Evolutionary conservation across 2,113 vertebrate genomes (phyloP), one percentile per base, ranked within the genome.

Genomic region (Halichoerus grypus): DNA sequence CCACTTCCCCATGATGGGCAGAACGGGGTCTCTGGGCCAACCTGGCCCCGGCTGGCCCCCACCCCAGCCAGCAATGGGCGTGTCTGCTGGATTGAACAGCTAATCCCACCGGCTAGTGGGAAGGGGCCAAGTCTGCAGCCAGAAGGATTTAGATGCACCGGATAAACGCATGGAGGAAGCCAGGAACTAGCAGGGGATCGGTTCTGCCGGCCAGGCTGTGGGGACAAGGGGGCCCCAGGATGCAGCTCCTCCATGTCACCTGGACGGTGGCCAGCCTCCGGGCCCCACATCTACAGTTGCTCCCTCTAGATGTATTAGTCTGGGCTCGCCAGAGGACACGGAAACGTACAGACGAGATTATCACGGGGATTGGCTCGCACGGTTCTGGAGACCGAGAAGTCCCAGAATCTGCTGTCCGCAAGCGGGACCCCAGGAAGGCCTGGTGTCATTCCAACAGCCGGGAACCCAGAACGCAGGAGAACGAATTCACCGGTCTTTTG

Each of bases 331-430:
- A 51, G 16, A 36, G 72, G 59, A n/a, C 26, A 12, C 36, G 22
- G 49, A 49, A 1, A 53, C 6, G 51, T 3, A 5, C 31, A 46
- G 31, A 49, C 5, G 0, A n/a, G 19, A 21, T n/a, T 7, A 53
- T 15, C 21, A 5, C 26, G 57, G 57, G 33, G 10, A 39, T 53
- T 39, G 24, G 33, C 46, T 80, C 6, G 0, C 10, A 22, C 4
- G 31, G 39, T 61, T 77, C 15, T 0, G 55, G 31, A 59, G 74
- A 24, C 46, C 0, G 2, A 46, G 31, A 67, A n/a, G 22, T 28
- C 11, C 24, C 57, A 51, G 0, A 31, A 7, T 74, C 31, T 1
- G 72, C 33, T 5, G 33, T 77, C 59, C 24, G 1, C 57, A 49
- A 8, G 57, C 72, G 36, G 21, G 14, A 79, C 31, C 57, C 18